Percentiles rank a stretch among this genome's conserved stretches.
Evolutionary conservation across 2,888 invertebrate genomes (phyloP).

Genomic region (Operophtera brumata): DNA sequence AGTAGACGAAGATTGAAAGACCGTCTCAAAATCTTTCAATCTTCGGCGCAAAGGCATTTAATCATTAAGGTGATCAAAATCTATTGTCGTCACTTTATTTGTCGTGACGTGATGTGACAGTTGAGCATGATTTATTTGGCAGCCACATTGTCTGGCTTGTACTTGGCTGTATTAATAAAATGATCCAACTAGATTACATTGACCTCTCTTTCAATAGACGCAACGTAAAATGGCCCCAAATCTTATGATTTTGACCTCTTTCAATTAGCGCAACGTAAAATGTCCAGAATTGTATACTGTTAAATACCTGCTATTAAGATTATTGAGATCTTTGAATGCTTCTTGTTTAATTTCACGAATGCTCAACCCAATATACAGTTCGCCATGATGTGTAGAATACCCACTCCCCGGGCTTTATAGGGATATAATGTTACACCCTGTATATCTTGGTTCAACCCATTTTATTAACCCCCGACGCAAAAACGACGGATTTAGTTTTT

Average conservation of each 20-base stretch:
- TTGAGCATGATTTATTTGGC: constrained; percentile 2
- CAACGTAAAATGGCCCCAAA: neutral
- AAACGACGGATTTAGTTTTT: too few relatives aligned
- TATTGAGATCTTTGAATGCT: too few relatives aligned
- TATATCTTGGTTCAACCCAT: too few relatives aligned
- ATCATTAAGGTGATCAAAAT: neutral
- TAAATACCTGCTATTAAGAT: too few relatives aligned
- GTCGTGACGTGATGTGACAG: constrained; percentile 7
- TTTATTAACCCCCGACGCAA: too few relatives aligned
- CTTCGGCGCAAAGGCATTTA: neutral
- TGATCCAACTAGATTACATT: neutral
- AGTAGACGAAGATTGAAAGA: too few relatives aligned
- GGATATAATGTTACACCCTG: too few relatives aligned
- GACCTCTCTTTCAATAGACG: neutral
- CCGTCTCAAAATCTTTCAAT: neutral
- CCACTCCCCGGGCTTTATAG: too few relatives aligned
- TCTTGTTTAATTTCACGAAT: too few relatives aligned
- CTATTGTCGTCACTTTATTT: neutral
- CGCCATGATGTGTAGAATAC: too few relatives aligned
- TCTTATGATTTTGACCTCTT: neutral
- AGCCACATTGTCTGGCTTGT: constrained; percentile 2
- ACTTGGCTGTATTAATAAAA: neutral
- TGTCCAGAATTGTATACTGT: too few relatives aligned
- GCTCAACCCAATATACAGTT: too few relatives aligned
- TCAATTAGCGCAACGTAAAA: neutral